Evolutionary conservation across 2,797 vertebrate species (phyloP).

Genomic region (Pantherophis alleghaniensis): DNA sequence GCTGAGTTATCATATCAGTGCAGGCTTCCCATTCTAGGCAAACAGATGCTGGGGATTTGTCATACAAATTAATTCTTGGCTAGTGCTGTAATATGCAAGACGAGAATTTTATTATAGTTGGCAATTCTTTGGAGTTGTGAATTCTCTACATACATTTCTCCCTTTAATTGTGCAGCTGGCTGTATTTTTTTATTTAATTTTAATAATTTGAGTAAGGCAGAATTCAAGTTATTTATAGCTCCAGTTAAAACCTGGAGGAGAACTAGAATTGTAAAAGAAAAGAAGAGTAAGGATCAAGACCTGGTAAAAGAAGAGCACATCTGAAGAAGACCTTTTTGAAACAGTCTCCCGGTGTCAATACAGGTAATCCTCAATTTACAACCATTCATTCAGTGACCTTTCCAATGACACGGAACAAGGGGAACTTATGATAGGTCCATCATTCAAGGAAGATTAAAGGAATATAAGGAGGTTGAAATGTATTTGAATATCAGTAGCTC

Average conservation of each 20-base stretch:
- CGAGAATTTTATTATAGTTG: background rate
- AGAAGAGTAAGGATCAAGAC: background rate
- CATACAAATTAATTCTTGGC: constrained; percentile 13
- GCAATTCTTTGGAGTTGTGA: background rate
- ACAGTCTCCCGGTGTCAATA: background rate
- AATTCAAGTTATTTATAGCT: background rate
- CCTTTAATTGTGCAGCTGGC: background rate
- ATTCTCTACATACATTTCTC: background rate
- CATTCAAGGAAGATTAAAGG: background rate
- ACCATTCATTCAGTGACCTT: background rate
- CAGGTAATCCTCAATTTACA: background rate
- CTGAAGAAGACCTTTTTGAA: background rate
- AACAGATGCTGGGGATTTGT: background rate
- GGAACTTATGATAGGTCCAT: background rate
- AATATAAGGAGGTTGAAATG: background rate
- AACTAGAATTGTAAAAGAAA: background rate
- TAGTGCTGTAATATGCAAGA: constrained; percentile 2
- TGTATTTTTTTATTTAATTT: background rate
- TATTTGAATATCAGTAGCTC: background rate
- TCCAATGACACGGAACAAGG: background rate
- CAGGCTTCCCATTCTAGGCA: background rate
- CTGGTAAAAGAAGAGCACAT: background rate
- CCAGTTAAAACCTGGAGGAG: background rate
- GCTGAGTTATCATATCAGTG: background rate
- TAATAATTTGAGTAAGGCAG: background rate